A percentile compares a stretch with the other conserved stretches of the same genome.
phyloP scores from a whole-genome alignment of 2,113 vertebrate genomes.

The Naja naja region DNA sequence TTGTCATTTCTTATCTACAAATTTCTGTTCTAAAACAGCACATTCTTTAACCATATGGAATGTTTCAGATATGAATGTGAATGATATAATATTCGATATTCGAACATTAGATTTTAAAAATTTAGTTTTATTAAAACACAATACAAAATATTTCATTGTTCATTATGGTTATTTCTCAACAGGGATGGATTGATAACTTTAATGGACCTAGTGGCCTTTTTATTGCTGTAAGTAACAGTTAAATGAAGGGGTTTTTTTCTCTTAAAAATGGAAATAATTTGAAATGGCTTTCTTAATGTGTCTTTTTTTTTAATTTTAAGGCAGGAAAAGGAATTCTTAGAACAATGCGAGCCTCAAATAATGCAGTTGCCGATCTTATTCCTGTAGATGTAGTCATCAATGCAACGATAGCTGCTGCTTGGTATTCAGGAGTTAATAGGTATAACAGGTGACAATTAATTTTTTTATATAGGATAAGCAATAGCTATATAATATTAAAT shows the following conservation, averaged over 20 bases:
- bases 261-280: constrained; percentile 14
- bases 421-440: constrained; percentile 92
- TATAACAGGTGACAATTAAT: constrained; percentile 70
- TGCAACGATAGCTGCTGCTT: constrained; percentile 87
- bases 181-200: constrained; percentile 99
- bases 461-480: constrained; percentile 26
- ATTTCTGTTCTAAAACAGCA: neutral
- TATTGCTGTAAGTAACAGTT: constrained; percentile 88
- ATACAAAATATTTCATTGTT: constrained; percentile 3
- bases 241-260: constrained; percentile 11
- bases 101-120: neutral
- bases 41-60: neutral
- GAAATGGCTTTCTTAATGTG: constrained; percentile 46
- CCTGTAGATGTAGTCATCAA: constrained; percentile 97
- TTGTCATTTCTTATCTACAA: neutral
- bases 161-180: constrained; percentile 27
- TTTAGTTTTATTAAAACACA: neutral
- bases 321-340: constrained; percentile 98
- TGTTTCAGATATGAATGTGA: neutral
- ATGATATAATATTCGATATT: neutral
- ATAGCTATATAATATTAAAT: neutral
- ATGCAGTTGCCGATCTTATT: constrained; percentile 91
- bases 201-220: constrained; percentile 97
- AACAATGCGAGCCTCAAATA: constrained; percentile 94
- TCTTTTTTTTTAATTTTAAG: constrained; percentile 67